Conservation (phyloP, 2,113 vertebrate species). For the Romanogobio albipinnatus region DNA sequence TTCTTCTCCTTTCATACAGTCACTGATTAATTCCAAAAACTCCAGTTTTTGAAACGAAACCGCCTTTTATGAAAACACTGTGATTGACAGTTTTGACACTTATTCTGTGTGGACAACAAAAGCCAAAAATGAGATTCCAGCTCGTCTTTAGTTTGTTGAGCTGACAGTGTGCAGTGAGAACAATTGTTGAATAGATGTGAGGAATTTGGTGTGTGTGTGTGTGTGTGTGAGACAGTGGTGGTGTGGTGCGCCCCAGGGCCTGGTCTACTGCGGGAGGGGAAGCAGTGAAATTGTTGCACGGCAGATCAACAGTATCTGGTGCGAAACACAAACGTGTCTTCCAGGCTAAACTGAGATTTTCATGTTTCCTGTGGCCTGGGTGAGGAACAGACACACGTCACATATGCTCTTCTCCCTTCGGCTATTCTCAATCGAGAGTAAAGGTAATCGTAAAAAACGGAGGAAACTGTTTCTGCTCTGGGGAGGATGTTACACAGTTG, state of each 20-base stretch:
- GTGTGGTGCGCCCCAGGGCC: slow-evolving; percentile 30
- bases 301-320: slow-evolving; percentile 67
- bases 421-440: slow-evolving; percentile 64
- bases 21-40: neutral
- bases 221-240: slow-evolving; percentile 31
- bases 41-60: neutral
- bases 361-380: slow-evolving; percentile 66
- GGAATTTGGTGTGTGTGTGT: slow-evolving; percentile 36
- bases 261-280: slow-evolving; percentile 47
- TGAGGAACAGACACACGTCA: slow-evolving; percentile 41
- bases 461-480: slow-evolving; percentile 57
- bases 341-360: slow-evolving; percentile 64
- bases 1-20: slow-evolving; percentile 6
- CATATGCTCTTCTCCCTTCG: slow-evolving; percentile 27
- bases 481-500: slow-evolving; percentile 19
- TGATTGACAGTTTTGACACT: slow-evolving; percentile 29
- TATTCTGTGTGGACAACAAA: slow-evolving; percentile 10
- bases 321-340: slow-evolving; percentile 63
- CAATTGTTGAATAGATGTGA: slow-evolving; percentile 48
- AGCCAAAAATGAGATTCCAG: slow-evolving; percentile 35
- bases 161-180: slow-evolving; percentile 37
- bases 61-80: neutral
- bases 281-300: slow-evolving; percentile 42
- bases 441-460: slow-evolving; percentile 53
- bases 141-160: slow-evolving; percentile 15